phyloP scores from a whole-genome alignment of 2,797 vertebrate species.

The Acanthopagrus latus region DNA sequence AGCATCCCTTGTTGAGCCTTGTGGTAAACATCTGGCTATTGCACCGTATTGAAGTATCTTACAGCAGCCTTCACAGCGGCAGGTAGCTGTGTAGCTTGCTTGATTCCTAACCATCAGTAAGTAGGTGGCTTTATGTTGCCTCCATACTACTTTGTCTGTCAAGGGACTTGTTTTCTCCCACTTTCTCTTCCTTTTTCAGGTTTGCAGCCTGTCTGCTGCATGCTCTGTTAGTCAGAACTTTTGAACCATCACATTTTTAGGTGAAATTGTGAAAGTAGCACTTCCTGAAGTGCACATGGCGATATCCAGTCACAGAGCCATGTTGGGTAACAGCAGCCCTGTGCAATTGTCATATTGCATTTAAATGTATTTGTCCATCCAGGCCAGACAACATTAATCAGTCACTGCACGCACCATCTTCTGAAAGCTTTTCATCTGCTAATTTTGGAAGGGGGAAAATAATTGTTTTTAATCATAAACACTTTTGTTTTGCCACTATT shows the following conservation, averaged over 20 bases:
- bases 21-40: background rate
- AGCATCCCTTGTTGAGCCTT: background rate
- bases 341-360: background rate
- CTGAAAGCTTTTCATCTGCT: slow-evolving; percentile 5
- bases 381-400: background rate
- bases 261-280: slow-evolving; percentile 8
- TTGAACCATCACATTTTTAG: background rate
- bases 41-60: slow-evolving; percentile 9
- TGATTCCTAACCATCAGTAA: background rate
- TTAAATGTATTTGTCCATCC: background rate
- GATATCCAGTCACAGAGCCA: no score
- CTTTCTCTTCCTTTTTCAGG: slow-evolving; percentile 53
- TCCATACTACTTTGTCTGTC: background rate
- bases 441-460: no score
- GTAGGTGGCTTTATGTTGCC: background rate
- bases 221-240: background rate
- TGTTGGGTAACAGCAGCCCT: background rate
- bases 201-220: slow-evolving; percentile 9
- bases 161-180: background rate
- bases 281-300: slow-evolving; percentile 9
- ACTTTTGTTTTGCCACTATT: background rate
- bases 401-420: background rate
- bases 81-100: background rate
- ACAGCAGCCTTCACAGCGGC: background rate
- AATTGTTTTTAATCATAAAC: background rate